Conservation (phyloP, 2,113 vertebrate genomes). For the Pelusios castaneus region DNA sequence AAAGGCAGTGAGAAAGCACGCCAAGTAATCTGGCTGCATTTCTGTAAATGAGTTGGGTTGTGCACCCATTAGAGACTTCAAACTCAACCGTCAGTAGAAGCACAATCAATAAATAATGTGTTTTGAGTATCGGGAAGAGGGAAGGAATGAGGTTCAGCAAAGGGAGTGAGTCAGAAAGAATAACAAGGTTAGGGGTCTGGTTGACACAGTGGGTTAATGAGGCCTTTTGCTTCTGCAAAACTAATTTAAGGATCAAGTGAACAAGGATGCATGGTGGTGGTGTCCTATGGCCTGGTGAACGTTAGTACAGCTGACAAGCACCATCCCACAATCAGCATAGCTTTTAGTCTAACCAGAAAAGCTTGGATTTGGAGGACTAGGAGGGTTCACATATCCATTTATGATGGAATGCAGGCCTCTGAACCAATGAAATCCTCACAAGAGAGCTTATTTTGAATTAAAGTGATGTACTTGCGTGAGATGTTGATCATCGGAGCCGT, state of each 20-base stretch:
- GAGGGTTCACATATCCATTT: neutral
- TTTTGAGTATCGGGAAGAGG: neutral
- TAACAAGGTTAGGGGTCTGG: too few relatives aligned
- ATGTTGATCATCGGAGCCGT: too few relatives aligned
- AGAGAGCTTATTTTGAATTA: too few relatives aligned
- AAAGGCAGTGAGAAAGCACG: neutral
- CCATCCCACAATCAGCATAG: neutral
- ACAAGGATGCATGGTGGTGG: neutral
- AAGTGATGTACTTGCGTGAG: too few relatives aligned
- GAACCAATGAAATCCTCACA: neutral
- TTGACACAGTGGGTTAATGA: neutral
- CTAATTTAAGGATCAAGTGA: neutral
- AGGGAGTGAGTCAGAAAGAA: neutral
- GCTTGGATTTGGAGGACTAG: neutral
- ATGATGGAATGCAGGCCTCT: neutral
- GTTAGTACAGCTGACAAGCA: neutral
- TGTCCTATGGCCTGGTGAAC: neutral
- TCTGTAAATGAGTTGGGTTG: neutral
- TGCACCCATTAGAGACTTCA: neutral
- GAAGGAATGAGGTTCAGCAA: neutral
- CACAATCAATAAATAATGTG: conserved; percentile 24
- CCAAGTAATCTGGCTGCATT: neutral
- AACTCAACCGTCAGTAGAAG: neutral
- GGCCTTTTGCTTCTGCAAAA: neutral
- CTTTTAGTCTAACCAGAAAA: neutral